Base-by-base conservation (phyloP, 2,113 vertebrate species). In the Bos javanicus region DNA sequence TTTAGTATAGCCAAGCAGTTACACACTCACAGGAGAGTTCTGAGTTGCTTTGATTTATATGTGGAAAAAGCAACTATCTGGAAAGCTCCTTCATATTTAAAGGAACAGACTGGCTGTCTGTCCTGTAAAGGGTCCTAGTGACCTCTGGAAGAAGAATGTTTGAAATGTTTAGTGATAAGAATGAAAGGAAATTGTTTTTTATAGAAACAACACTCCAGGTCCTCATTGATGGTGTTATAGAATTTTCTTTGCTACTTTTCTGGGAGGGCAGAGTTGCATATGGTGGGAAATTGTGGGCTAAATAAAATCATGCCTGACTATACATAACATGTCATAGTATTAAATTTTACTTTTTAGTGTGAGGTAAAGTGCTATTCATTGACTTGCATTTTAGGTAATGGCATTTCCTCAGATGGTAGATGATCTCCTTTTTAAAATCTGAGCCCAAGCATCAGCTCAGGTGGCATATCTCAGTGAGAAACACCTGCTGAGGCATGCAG, bases 101-200 rank as follows among this genome's bases (percentile, higher is more conserved):
- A 88, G 59, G 60, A 84, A 14, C 64, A 84, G 62, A 84, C 52
- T 64, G 48, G 9, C 36, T 90, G 39, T 3, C 74, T 93, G 84
- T 89, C 60, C 39, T 74, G 10, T 57, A 54, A 82, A 52, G n/a
- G 56, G 52, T 50, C 59, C 52, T 5, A 16, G 59, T 89, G 94
- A 90, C 94, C 56, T 87, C 54, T 93, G 56, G 52, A 81, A 97
- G 78, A 93, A 86, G 95, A 54, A 62, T 80, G 85, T 86, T 90
- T 71, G 67, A 97, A 98, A 96, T 3, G 1, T 67, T 30, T 25
- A 91, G 25, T 93, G 80, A 60, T 95, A 83, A 96, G 78, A 93
- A 62, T 83, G 83, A 89, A 94, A 94, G 76, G 91, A 85, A 88
- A 93, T 90, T 91, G 21, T 88, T 94, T 96, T 94, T 88, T 95